Percentiles rank a stretch among this genome's conserved stretches.
Evolutionary conservation across 1,140 invertebrate genomes (phyloP).

Genomic region (Cydia splendana): DNA sequence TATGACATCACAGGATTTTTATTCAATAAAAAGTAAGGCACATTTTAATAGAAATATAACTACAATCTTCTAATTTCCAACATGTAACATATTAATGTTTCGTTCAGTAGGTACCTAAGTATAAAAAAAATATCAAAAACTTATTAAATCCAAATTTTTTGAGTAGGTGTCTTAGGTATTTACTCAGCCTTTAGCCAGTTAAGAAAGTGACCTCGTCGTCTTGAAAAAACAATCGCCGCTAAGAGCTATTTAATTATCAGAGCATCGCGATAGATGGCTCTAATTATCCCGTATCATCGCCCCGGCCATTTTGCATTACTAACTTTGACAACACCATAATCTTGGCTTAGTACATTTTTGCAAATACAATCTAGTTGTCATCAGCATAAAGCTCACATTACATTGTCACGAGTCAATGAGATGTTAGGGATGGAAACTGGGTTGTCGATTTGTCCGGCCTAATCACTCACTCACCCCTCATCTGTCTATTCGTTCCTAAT

Average conservation of each 20-base stretch:
- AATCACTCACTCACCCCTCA: constrained; percentile 28
- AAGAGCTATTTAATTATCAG: constrained; percentile 30
- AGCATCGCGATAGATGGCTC: constrained; percentile 26
- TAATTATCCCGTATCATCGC: constrained; percentile 30
- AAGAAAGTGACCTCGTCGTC: not conserved
- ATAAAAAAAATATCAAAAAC: too few species aligned
- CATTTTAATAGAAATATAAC: too few species aligned
- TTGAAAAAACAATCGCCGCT: constrained; percentile 13
- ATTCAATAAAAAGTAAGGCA: too few species aligned
- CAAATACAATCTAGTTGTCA: not conserved
- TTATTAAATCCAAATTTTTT: too few species aligned
- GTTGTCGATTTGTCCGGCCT: constrained; percentile 12
- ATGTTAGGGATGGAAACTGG: not conserved
- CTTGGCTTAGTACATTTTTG: not conserved
- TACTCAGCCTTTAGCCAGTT: not conserved
- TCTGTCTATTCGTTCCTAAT: constrained; percentile 32
- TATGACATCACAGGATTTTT: too few species aligned
- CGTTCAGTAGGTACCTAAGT: too few species aligned
- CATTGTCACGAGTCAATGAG: not conserved
- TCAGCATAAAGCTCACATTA: not conserved
- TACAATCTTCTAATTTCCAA: too few species aligned
- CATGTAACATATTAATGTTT: too few species aligned
- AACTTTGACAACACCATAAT: not conserved
- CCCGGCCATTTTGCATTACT: not conserved
- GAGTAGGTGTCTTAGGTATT: not conserved